Conservation (phyloP, 2,888 invertebrate species). For the Lordiphosa andalusiaca region DNA sequence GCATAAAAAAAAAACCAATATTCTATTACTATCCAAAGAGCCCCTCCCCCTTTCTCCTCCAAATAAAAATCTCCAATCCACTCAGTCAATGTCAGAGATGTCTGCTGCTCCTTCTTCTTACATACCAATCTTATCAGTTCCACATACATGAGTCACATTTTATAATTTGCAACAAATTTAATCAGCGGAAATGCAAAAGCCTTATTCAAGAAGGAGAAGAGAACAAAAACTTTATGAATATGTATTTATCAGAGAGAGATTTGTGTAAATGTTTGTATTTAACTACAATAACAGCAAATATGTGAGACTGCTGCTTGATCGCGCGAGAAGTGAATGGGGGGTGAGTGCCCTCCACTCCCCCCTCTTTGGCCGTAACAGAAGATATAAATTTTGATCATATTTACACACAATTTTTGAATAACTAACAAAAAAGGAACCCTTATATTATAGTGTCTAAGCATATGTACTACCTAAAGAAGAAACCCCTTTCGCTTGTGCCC, state of each 20-base stretch:
- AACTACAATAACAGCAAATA: slow-evolving; percentile 66
- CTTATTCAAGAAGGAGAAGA: slow-evolving; percentile 15
- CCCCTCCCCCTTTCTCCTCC: slow-evolving; percentile 20
- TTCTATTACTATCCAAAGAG: slow-evolving; percentile 44
- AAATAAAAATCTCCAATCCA: slow-evolving; percentile 14
- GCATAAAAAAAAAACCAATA: slow-evolving; percentile 31
- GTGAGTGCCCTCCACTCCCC: neutral
- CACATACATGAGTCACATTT: slow-evolving; percentile 1
- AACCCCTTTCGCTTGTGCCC: slow-evolving; percentile 16
- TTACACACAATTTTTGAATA: slow-evolving; percentile 52
- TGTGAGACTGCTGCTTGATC: slow-evolving; percentile 61
- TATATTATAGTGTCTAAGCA: slow-evolving; percentile 47
- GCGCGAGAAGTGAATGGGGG: slow-evolving; percentile 27
- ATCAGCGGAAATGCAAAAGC: slow-evolving; percentile 12
- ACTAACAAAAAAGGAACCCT: slow-evolving; percentile 23
- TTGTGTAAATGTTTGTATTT: slow-evolving; percentile 13
- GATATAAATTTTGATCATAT: slow-evolving; percentile 64
- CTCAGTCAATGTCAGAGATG: slow-evolving; percentile 6
- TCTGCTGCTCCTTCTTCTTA: slow-evolving; percentile 9
- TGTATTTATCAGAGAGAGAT: slow-evolving; percentile 21
- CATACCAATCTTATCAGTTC: slow-evolving; percentile 25
- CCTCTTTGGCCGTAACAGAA: slow-evolving; percentile 5
- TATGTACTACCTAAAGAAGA: slow-evolving; percentile 32
- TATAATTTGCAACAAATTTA: slow-evolving; percentile 6
- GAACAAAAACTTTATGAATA: slow-evolving; percentile 15